Conservation (phyloP, 2,888 invertebrate species). For the Zygaena filipendulae region DNA sequence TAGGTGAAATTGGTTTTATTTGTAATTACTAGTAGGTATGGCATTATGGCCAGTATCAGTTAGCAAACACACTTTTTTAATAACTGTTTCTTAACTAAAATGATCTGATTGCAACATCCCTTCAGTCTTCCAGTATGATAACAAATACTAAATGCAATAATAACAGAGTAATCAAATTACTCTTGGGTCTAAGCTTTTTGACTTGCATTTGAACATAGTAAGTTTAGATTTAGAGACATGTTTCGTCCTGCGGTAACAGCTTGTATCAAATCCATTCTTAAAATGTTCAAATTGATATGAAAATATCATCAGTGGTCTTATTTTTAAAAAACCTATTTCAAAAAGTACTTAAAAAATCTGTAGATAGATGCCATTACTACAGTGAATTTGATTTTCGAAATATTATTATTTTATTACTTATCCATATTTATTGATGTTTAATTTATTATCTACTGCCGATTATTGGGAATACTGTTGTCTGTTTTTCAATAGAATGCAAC, state of each 20-base stretch:
- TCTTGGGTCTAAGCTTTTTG: too few relatives aligned
- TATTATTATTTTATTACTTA: too few relatives aligned
- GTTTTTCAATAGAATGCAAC: slow-evolving; percentile 35
- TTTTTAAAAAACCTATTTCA: slow-evolving; percentile 40
- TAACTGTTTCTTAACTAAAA: slow-evolving; percentile 32
- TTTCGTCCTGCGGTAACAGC: too few relatives aligned
- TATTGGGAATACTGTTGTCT: too few relatives aligned
- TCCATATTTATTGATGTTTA: too few relatives aligned
- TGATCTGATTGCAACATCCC: slow-evolving; percentile 62
- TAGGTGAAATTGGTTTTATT: slow-evolving; percentile 50
- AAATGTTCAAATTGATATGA: too few relatives aligned
- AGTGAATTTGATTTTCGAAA: slow-evolving; percentile 60
- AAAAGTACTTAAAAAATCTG: slow-evolving; percentile 63
- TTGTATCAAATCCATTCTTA: too few relatives aligned
- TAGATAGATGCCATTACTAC: slow-evolving; percentile 68
- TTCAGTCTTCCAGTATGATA: slow-evolving; percentile 61
- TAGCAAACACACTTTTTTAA: slow-evolving; percentile 32
- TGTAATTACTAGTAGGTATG: slow-evolving; percentile 28
- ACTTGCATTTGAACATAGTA: too few relatives aligned
- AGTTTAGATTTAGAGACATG: too few relatives aligned
- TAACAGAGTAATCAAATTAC: too few relatives aligned
- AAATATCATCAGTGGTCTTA: too few relatives aligned
- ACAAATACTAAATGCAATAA: slow-evolving; percentile 31
- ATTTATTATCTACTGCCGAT: too few relatives aligned
- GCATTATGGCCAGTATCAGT: slow-evolving; percentile 49